These are phyloP conservation scores for Mechanitis mazaeus DNA, from an alignment of 2,888 invertebrate genomes.

Conservation along the genomic window DNA sequence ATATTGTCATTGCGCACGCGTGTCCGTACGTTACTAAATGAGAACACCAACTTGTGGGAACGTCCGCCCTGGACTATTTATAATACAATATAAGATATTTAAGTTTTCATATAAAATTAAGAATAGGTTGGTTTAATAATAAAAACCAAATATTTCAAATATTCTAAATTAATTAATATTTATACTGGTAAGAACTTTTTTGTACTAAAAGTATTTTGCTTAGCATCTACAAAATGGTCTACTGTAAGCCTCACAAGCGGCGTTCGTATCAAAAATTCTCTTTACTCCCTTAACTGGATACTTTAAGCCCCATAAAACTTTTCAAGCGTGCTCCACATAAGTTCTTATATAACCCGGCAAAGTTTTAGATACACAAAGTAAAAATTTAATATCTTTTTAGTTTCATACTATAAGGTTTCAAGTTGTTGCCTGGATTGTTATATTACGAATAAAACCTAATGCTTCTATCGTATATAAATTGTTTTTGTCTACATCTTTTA, in stretches of 20 bases:
- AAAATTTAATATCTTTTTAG: constrained; percentile 10
- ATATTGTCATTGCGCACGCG: constrained; percentile 52
- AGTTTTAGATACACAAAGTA: constrained; percentile 2
- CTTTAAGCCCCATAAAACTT: constrained; percentile 71
- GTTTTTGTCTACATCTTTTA: constrained; percentile 36
- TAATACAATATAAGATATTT: constrained; percentile 1
- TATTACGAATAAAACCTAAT: constrained; percentile 19
- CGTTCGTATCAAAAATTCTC: constrained; percentile 53
- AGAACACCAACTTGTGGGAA: constrained; percentile 56
- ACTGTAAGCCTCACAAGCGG: constrained; percentile 10
- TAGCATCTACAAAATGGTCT: too few species aligned
- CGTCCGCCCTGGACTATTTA: constrained; percentile 41
- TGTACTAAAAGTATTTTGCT: too few species aligned
- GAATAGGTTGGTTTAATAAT: too few species aligned
- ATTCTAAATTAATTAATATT: too few species aligned
- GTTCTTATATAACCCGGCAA: constrained; percentile 49
- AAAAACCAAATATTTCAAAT: too few species aligned
- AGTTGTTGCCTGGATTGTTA: constrained; percentile 18
- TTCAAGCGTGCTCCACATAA: constrained; percentile 71
- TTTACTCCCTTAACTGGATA: constrained; percentile 63
- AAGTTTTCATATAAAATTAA: too few species aligned
- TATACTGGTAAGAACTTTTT: too few species aligned
- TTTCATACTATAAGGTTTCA: constrained; percentile 19
- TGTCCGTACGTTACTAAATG: constrained; percentile 63
- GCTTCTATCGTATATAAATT: constrained; percentile 48